Evolutionary conservation across 2,888 invertebrate genomes (phyloP).

Genomic region (Drosophila stalkeri): DNA sequence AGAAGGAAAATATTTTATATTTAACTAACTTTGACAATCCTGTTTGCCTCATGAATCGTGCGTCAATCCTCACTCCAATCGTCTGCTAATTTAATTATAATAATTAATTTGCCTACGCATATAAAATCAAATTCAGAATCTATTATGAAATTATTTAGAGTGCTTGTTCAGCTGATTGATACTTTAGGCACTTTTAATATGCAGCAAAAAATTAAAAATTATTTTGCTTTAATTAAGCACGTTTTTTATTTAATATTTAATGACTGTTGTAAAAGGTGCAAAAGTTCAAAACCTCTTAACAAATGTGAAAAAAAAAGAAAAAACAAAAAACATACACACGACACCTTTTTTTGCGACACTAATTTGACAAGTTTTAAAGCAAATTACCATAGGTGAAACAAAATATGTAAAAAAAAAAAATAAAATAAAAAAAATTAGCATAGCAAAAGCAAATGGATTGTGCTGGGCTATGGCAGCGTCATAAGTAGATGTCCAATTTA

Average conservation of each 20-base stretch:
- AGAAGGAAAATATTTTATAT: not conserved
- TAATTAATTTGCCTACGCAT: not conserved
- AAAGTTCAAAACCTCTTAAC: slow-evolving; percentile 14
- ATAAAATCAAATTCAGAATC: slow-evolving; percentile 1
- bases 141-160: slow-evolving; percentile 7
- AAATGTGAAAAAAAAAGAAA: not conserved
- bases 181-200: not conserved
- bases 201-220: not conserved
- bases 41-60: not conserved
- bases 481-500: slow-evolving; percentile 70
- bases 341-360: slow-evolving; percentile 36
- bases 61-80: not conserved
- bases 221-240: not conserved
- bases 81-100: not conserved
- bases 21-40: not conserved
- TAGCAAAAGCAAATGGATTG: slow-evolving; percentile 45
- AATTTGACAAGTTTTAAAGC: slow-evolving; percentile 57
- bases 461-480: slow-evolving; percentile 19
- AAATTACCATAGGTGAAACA: slow-evolving; percentile 47
- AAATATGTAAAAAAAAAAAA: not conserved
- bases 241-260: not conserved
- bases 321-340: slow-evolving; percentile 16
- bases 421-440: slow-evolving; percentile 34
- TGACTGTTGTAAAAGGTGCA: slow-evolving; percentile 3
- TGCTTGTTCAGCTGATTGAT: not conserved